These are phyloP conservation scores for Heliconius cydno DNA, from an alignment of 2,888 invertebrate species.

Conservation along the genomic window DNA sequence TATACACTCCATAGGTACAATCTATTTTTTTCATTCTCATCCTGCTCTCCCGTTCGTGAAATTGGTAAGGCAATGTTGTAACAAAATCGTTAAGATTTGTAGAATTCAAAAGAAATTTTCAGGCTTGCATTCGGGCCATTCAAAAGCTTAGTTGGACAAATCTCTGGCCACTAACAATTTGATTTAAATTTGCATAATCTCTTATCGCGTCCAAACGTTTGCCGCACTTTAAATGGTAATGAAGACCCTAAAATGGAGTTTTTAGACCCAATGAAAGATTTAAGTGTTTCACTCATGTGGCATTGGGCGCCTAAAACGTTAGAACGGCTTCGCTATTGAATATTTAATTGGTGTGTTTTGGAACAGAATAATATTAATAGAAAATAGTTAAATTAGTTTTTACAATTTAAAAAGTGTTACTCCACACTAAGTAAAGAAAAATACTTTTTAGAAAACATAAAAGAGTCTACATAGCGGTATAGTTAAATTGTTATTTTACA, in stretches of 20 bases:
- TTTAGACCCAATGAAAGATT: constrained; percentile 46
- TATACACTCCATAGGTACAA: background rate
- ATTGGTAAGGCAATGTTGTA: background rate
- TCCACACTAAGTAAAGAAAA: too few relatives aligned
- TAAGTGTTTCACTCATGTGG: constrained; percentile 36
- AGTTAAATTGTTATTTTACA: too few relatives aligned
- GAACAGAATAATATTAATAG: too few relatives aligned
- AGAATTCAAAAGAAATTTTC: constrained; percentile 31
- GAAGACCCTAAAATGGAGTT: constrained; percentile 54
- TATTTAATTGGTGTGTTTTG: background rate
- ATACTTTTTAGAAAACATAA: too few relatives aligned
- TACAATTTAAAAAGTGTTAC: too few relatives aligned
- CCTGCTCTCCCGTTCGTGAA: background rate
- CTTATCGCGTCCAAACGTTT: constrained; percentile 67
- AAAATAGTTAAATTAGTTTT: too few relatives aligned
- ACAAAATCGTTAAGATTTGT: background rate
- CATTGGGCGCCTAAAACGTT: constrained; percentile 6
- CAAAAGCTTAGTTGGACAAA: constrained; percentile 59
- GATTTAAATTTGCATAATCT: constrained; percentile 73
- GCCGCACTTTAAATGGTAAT: constrained; percentile 76
- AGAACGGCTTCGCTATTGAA: background rate
- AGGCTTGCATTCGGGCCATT: constrained; percentile 30
- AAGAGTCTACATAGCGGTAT: too few relatives aligned
- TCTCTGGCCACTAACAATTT: constrained; percentile 69
- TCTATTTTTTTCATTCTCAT: background rate